Evolutionary conservation across 2,797 vertebrate genomes (phyloP), one percentile per base, ranked within the genome.

Genomic region (Eremophila alpestris): DNA sequence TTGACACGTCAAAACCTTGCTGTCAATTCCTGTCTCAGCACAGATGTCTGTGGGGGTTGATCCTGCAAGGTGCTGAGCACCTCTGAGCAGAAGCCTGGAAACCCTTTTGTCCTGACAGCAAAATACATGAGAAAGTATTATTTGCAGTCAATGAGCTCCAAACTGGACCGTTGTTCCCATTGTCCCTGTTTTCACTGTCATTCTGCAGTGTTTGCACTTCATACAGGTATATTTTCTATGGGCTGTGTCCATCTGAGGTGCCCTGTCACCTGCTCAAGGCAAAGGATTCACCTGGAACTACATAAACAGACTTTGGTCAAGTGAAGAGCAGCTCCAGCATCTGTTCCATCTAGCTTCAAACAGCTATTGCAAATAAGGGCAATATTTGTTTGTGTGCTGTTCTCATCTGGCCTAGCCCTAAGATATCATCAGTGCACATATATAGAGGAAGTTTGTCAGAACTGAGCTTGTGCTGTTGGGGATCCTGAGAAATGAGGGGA

Each of bases 141-240:
- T 77, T 79, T 82, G 48, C 46, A 49, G 21, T 36, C 78, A 67
- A 0, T 2, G 4, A 36, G 27, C 32, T 46, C 74, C 62, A 76
- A 60, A 79, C 34, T 22, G 22, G 40, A 23, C 16, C 18, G 17
- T 16, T 29, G 16, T 30, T 82, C 62, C 38, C 8, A 23, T 9
- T 18, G 4, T 15, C 13, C 22, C 18, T 9, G 1, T 82, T 91
- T 69, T 62, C 26, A 7, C 40, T 41, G n/a, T n/a, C 68, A 24
- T 13, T 52, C 73, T 36, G 34, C 1, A 2, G 20, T 21, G 22
- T 58, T n/a, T 84, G 29, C 30, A 11, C 45, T 79, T 46, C 49
- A 22, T 4, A 5, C 20, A 34, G 1, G 0, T 48, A 0, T n/a
- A 16, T 68, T 85, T 79, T 80, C 54, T n/a, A 3, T 1, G 7